These are phyloP conservation scores for Takifugu rubripes DNA, from an alignment of 2,797 vertebrate genomes.

Conservation along the genomic window DNA sequence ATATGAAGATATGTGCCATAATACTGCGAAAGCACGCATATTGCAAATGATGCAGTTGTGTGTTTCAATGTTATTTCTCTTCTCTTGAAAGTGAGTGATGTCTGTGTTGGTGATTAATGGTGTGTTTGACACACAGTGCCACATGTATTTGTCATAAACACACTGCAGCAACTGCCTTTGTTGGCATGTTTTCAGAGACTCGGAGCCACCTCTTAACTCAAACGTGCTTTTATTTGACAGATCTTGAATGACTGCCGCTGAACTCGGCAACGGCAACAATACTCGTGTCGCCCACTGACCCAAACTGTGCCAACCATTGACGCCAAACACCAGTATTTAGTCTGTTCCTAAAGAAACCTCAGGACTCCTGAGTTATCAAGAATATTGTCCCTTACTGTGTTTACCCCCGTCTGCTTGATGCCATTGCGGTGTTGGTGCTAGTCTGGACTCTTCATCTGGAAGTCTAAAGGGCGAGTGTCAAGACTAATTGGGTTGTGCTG, in stretches of 20 bases:
- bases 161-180: neutral
- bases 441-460: conserved; percentile 4
- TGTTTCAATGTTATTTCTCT: neutral
- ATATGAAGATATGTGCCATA: too few species aligned
- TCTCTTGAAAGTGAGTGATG: neutral
- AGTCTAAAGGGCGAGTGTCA: conserved; percentile 5
- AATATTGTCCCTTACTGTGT: conserved; percentile 26
- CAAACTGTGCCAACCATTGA: conserved; percentile 18
- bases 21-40: too few species aligned
- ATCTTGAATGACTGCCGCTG: conserved; percentile 3
- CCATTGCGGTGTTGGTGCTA: neutral
- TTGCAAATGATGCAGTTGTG: neutral
- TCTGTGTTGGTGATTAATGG: neutral
- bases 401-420: neutral
- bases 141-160: neutral
- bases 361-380: conserved; percentile 35
- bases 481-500: conserved; percentile 3
- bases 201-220: neutral
- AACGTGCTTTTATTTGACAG: neutral
- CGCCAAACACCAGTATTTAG: conserved; percentile 12
- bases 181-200: neutral
- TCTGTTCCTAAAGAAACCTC: conserved; percentile 36
- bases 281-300: conserved; percentile 24
- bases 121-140: neutral
- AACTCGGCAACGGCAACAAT: conserved; percentile 16